Evolutionary conservation across 2,797 vertebrate species (phyloP).

Genomic region (Caiman crocodilus): DNA sequence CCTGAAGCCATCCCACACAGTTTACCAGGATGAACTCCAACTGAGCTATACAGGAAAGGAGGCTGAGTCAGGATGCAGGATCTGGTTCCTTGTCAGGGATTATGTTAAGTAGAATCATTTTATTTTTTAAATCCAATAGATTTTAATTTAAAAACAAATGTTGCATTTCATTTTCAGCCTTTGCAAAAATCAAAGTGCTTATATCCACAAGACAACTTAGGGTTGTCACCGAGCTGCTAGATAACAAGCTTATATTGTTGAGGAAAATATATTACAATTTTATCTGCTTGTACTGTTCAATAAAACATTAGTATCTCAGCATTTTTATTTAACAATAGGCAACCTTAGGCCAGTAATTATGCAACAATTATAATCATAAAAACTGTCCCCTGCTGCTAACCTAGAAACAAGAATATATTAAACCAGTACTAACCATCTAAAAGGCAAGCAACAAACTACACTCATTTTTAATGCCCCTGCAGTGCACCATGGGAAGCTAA

Average conservation of each 20-base stretch:
- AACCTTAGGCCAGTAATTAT: slow-evolving; percentile 87
- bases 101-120: neutral
- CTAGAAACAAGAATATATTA: slow-evolving; percentile 87
- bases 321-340: slow-evolving; percentile 87
- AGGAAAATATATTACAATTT: slow-evolving; percentile 82
- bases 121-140: neutral
- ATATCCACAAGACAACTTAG: slow-evolving; percentile 46
- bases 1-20: neutral
- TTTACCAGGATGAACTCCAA: neutral
- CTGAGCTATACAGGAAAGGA: neutral
- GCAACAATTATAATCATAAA: slow-evolving; percentile 88
- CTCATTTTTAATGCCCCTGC: slow-evolving; percentile 87
- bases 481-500: slow-evolving; percentile 88
- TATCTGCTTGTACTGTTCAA: slow-evolving; percentile 84
- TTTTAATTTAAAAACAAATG: neutral
- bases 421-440: slow-evolving; percentile 77
- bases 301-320: slow-evolving; percentile 86
- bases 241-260: slow-evolving; percentile 78
- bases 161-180: slow-evolving; percentile 47
- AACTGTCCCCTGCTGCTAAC: slow-evolving; percentile 84
- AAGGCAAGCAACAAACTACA: slow-evolving; percentile 80
- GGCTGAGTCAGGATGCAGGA: neutral
- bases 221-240: slow-evolving; percentile 76
- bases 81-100: neutral
- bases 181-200: slow-evolving; percentile 33